These are phyloP conservation scores for Oncorhynchus kisutch DNA, from an alignment of 2,113 vertebrate genomes.

Conservation along the genomic window DNA sequence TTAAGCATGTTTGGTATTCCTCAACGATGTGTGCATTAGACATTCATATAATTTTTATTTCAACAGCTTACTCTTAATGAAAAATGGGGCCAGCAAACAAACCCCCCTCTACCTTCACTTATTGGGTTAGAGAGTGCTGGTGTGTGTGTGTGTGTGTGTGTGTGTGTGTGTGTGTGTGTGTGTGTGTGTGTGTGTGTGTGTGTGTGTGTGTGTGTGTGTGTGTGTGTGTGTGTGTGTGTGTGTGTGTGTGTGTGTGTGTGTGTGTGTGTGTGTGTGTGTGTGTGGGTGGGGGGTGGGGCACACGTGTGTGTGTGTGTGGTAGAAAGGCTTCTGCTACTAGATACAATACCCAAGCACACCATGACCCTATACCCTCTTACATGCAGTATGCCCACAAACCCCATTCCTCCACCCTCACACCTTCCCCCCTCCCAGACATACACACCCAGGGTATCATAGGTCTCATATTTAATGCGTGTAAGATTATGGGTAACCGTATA, in stretches of 20 bases:
- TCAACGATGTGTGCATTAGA: too few relatives aligned
- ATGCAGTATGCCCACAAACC: neutral
- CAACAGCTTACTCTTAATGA: too few relatives aligned
- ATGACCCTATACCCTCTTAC: neutral
- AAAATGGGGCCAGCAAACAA: too few relatives aligned
- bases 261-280: slow-evolving; percentile 65
- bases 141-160: neutral
- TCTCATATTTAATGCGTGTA: slow-evolving; percentile 27
- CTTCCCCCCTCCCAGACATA: neutral
- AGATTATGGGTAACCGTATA: neutral
- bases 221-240: neutral
- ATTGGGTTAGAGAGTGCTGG: neutral
- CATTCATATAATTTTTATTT: neutral
- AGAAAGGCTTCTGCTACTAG: too few relatives aligned
- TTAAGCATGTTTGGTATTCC: slow-evolving; percentile 34
- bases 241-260: neutral
- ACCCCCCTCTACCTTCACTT: neutral
- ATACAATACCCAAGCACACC: neutral
- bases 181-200: neutral
- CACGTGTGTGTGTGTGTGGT: slow-evolving; percentile 37
- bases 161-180: neutral
- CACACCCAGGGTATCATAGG: neutral
- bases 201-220: neutral
- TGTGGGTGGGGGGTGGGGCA: slow-evolving; percentile 2
- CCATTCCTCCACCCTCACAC: neutral